phyloP scores from a whole-genome alignment of 2,113 vertebrate species.

The Nymphicus hollandicus region DNA sequence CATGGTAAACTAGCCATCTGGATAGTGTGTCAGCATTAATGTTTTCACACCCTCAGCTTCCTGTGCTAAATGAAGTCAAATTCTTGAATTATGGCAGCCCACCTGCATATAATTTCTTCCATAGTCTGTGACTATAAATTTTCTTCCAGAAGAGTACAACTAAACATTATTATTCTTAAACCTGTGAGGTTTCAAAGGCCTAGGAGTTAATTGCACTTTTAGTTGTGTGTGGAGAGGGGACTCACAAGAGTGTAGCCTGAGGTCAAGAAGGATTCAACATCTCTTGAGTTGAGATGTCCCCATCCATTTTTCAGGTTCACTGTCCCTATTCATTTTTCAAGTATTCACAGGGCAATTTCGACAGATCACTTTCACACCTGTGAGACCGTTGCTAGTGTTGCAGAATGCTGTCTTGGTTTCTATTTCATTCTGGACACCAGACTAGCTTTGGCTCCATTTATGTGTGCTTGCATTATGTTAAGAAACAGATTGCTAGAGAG shows the following conservation, averaged over 20 bases:
- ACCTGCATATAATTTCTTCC: slow-evolving; percentile 61
- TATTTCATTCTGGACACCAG: slow-evolving; percentile 15
- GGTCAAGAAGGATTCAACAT: neutral
- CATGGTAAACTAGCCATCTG: slow-evolving; percentile 72
- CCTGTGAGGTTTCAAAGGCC: neutral
- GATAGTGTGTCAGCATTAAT: slow-evolving; percentile 72
- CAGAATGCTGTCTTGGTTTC: neutral
- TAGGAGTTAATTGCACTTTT: neutral
- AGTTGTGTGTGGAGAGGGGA: neutral
- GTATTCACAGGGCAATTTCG: neutral
- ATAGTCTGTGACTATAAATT: slow-evolving; percentile 14
- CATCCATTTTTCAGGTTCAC: neutral
- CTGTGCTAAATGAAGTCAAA: slow-evolving; percentile 70
- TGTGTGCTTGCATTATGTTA: neutral
- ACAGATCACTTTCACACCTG: slow-evolving; percentile 30
- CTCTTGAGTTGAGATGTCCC: neutral
- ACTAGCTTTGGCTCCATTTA: neutral
- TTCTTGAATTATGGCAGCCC: slow-evolving; percentile 65
- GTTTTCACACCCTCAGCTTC: slow-evolving; percentile 70
- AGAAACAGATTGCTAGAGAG: slow-evolving; percentile 5
- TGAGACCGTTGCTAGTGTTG: neutral
- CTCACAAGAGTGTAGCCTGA: neutral
- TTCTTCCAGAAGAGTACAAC: neutral
- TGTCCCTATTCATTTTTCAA: neutral
- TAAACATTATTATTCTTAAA: neutral